phyloP scores from a whole-genome alignment of 2,888 invertebrate genomes.

The Pristionchus fissidentatus region DNA sequence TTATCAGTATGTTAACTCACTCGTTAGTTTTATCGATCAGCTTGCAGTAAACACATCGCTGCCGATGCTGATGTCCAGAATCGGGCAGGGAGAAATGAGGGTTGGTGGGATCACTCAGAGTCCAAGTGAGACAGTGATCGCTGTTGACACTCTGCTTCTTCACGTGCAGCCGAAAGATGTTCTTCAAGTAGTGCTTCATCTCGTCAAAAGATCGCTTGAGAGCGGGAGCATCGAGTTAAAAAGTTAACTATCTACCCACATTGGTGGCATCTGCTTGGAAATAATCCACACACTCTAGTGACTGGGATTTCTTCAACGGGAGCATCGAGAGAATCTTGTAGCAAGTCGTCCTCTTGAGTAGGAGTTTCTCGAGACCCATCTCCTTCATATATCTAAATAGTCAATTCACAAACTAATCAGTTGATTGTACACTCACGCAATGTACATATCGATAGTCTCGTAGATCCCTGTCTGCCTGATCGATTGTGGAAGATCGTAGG shows the following conservation, averaged over 20 bases:
- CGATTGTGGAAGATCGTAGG: background rate
- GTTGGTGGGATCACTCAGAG: background rate
- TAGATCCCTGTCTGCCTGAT: background rate
- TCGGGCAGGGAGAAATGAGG: background rate
- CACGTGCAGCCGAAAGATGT: background rate
- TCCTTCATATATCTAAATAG: background rate
- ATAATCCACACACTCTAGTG: background rate
- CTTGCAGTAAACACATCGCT: background rate
- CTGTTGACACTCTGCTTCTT: background rate
- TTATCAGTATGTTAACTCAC: background rate
- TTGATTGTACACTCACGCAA: background rate
- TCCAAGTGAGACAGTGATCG: background rate
- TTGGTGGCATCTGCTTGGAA: constrained; percentile 4
- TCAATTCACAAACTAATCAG: background rate
- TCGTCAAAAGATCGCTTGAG: background rate
- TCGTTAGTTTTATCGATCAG: background rate
- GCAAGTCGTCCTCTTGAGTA: background rate
- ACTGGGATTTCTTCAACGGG: background rate
- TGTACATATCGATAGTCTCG: background rate
- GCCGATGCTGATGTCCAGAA: background rate
- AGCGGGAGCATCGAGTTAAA: background rate
- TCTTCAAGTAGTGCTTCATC: background rate
- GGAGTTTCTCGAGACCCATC: no score
- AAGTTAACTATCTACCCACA: background rate
- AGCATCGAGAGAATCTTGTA: background rate